These are phyloP conservation scores for Microctonus brassicae DNA, from an alignment of 2,888 invertebrate species.

Conservation along the genomic window DNA sequence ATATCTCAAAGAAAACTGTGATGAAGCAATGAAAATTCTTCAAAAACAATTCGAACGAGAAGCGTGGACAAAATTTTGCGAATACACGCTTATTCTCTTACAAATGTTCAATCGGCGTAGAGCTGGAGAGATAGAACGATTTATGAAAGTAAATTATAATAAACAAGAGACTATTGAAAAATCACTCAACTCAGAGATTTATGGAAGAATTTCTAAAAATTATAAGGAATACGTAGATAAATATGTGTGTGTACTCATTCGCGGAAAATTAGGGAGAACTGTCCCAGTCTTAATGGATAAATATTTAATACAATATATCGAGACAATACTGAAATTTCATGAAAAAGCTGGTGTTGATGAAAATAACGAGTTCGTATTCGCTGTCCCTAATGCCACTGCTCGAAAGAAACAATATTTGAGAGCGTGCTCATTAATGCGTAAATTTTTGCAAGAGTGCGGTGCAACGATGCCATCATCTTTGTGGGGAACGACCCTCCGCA, in stretches of 20 bases:
- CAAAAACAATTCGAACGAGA: slow-evolving; percentile 18
- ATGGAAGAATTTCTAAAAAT: not conserved
- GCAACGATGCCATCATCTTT: slow-evolving; percentile 27
- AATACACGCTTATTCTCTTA: too few species aligned
- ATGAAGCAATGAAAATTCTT: slow-evolving; percentile 15
- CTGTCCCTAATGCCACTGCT: slow-evolving; percentile 26
- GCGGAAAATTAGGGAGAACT: slow-evolving; percentile 33
- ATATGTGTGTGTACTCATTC: slow-evolving; percentile 27
- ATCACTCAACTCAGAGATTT: not conserved
- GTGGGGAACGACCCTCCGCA: slow-evolving; percentile 24
- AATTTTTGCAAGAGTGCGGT: slow-evolving; percentile 31
- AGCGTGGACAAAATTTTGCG: too few species aligned
- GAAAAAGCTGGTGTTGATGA: slow-evolving; percentile 3
- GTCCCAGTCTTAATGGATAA: slow-evolving; percentile 32
- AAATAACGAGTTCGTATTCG: slow-evolving; percentile 34
- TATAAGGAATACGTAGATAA: not conserved
- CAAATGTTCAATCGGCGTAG: slow-evolving; percentile 35
- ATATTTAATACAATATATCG: slow-evolving; percentile 6
- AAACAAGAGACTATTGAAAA: slow-evolving; percentile 3
- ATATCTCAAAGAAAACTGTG: slow-evolving; percentile 23
- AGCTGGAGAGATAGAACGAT: slow-evolving; percentile 33
- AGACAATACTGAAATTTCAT: slow-evolving; percentile 29
- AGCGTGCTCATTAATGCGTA: slow-evolving; percentile 28
- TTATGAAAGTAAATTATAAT: not conserved
- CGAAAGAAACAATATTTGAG: slow-evolving; percentile 13